Conservation (phyloP, 2,113 vertebrate genomes). For the Monarcha castaneiventris region DNA sequence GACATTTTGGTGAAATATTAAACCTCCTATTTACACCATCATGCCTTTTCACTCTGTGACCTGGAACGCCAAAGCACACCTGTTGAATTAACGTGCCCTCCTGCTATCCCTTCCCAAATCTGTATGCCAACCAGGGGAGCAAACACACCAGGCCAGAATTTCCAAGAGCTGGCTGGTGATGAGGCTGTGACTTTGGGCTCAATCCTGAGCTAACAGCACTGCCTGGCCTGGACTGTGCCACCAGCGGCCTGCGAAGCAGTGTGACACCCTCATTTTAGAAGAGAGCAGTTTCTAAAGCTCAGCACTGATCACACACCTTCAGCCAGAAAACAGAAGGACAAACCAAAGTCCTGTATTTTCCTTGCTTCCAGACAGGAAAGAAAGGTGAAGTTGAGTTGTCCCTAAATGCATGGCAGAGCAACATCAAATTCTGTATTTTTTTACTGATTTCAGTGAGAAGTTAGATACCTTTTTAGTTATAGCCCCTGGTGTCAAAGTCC, state of each 20-base stretch:
- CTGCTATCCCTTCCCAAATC: neutral
- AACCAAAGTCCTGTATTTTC: neutral
- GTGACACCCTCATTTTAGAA: neutral
- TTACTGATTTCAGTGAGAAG: neutral
- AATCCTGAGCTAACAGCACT: neutral
- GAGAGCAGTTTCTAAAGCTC: neutral
- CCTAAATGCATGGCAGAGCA: neutral
- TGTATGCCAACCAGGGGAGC: neutral
- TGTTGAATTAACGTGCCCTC: neutral
- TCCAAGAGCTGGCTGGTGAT: constrained; percentile 24
- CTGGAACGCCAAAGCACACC: neutral
- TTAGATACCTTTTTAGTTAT: neutral
- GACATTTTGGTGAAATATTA: constrained; percentile 35
- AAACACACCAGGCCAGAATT: neutral
- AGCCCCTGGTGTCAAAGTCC: neutral
- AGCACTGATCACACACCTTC: neutral
- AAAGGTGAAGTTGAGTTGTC: neutral
- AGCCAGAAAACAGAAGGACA: neutral
- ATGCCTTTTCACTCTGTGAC: neutral
- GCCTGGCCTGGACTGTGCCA: neutral
- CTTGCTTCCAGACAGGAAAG: neutral
- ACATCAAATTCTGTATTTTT: neutral
- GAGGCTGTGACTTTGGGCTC: neutral
- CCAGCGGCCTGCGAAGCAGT: neutral
- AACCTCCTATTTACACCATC: neutral